Evolutionary conservation across 2,888 invertebrate genomes (phyloP), one percentile per base, ranked within the genome.

Genomic region (Agrochola lota): DNA sequence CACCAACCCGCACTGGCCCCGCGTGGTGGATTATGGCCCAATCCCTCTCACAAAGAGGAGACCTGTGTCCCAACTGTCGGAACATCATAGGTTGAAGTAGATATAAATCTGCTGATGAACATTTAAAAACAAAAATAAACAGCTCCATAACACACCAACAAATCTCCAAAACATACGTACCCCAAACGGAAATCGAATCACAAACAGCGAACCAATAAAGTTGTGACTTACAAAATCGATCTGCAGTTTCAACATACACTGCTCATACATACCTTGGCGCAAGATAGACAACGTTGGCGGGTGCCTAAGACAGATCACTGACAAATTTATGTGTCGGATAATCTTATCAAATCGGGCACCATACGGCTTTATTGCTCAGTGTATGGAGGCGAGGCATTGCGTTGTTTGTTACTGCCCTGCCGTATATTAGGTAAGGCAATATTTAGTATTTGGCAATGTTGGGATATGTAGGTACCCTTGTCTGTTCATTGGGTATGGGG

Each of bases 271-370:
- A 85, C 79, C 84, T 78, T 52, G 71, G 55, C 2, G 26, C 63
- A 79, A 87, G 88, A 90, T 81, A 84, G 80, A 87, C 84, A 83
- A 89, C 88, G 87, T 89, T 87, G 86, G 88, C 87, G 85, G 87
- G 80, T 82, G 80, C 79, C 74, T 69, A 66, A 85, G 94, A 94
- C 94, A 92, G 93, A 93, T 92, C 90, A 82, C 92, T 94, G 95
- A 95, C 95, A 95, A 94, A 95, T 96, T 95, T 96, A 96, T 95
- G 92, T 91, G 88, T 86, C 86, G 91, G 95, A 95, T 95, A 94
- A 92, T 92, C 92, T 94, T 95, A 95, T 96, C 95, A 89, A 85
- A 90, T 88, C 77, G 69, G 90, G 84, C 91, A 87, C 89, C 90
- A 91, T 90, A 94, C 93, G 92, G 93, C 93, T 95, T 95, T 95